Conservation (phyloP, 2,797 vertebrate genomes). For the Sebastes iracundus region DNA sequence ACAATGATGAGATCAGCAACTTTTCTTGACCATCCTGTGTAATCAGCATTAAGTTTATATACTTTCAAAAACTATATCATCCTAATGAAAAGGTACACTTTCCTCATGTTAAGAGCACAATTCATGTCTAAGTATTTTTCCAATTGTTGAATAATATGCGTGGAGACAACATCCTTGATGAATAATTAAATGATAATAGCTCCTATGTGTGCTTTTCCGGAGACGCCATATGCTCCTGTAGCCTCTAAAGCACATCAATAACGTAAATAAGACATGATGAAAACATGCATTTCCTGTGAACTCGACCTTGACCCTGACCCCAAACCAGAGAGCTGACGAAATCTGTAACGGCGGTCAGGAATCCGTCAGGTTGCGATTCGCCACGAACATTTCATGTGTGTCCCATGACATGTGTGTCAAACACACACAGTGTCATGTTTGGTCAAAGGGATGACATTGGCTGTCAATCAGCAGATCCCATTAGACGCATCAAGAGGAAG, state of each 20-base stretch:
- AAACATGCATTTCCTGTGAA: constrained; percentile 61
- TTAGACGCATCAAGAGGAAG: constrained; percentile 55
- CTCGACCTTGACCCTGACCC: constrained; percentile 65
- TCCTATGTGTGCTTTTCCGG: constrained; percentile 40
- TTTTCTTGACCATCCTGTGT: not conserved
- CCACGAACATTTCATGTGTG: not conserved
- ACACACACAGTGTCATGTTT: constrained; percentile 7
- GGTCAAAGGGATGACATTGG: constrained; percentile 51
- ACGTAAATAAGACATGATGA: constrained; percentile 69
- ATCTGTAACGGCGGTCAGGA: constrained; percentile 3
- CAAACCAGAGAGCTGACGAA: constrained; percentile 20
- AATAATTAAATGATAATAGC: constrained; percentile 65
- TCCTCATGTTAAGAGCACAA: not conserved
- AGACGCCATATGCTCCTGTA: constrained; percentile 21
- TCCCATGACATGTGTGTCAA: constrained; percentile 4
- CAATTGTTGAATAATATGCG: constrained; percentile 48
- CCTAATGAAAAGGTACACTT: not conserved
- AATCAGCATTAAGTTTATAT: not conserved
- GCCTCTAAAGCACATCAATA: constrained; percentile 65
- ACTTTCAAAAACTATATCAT: not conserved
- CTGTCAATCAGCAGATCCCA: constrained; percentile 73
- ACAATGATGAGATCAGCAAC: not conserved
- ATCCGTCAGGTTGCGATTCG: constrained; percentile 13
- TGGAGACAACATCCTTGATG: constrained; percentile 62
- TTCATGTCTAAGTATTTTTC: constrained; percentile 37